Evolutionary conservation across 2,888 invertebrate genomes (phyloP).

Genomic region (Byasa hedistus): DNA sequence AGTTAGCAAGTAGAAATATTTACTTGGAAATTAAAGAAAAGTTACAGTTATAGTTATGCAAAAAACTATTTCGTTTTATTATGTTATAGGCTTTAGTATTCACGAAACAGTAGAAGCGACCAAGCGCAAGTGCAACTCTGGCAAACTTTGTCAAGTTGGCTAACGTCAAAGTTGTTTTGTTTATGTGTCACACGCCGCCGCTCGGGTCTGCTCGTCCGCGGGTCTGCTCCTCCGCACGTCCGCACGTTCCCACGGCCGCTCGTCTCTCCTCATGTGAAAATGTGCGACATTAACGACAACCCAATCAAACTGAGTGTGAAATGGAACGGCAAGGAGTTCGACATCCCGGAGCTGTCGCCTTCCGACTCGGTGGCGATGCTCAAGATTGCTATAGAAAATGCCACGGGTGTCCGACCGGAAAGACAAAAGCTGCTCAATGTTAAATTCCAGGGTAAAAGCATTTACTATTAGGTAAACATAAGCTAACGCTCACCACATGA

Average conservation of each 20-base stretch:
- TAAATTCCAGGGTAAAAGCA: constrained; percentile 89
- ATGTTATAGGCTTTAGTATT: no score
- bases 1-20: no score
- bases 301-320: constrained; percentile 85
- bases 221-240: no score
- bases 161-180: constrained; percentile 51
- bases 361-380: constrained; percentile 90
- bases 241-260: background rate
- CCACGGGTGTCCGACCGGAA: constrained; percentile 94
- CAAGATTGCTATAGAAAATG: constrained; percentile 90
- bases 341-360: constrained; percentile 85
- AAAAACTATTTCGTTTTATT: no score
- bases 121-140: no score
- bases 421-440: constrained; percentile 96
- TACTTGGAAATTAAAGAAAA: no score
- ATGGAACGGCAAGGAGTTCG: constrained; percentile 96
- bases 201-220: constrained; percentile 33
- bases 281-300: constrained; percentile 74
- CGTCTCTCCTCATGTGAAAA: constrained; percentile 47
- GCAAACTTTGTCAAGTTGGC: background rate
- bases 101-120: no score
- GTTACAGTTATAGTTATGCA: no score
- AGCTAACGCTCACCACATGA: background rate
- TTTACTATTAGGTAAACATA: constrained; percentile 12
- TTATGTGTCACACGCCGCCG: constrained; percentile 60